Evolutionary conservation across 2,797 vertebrate genomes (phyloP).

Genomic region (Sus cebifrons): DNA sequence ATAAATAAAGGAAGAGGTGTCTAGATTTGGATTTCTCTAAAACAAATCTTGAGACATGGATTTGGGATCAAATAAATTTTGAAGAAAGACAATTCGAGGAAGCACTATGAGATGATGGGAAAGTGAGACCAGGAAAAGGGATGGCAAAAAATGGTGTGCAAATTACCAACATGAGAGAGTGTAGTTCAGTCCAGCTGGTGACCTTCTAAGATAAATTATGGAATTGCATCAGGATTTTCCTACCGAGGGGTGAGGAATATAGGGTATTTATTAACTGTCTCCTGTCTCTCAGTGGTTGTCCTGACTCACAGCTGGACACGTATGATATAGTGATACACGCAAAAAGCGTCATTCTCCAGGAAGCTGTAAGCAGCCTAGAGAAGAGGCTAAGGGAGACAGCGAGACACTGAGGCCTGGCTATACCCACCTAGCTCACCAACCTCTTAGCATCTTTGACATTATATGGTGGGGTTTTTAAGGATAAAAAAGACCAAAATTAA

Average conservation of each 20-base stretch:
- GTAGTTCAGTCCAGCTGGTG: too few relatives aligned
- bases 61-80: neutral
- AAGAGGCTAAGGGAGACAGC: neutral
- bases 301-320: neutral
- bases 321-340: fast-evolving
- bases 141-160: fast-evolving
- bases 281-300: neutral
- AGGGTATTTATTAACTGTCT: neutral
- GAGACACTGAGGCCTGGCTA: fast-evolving
- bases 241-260: neutral
- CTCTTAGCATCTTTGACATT: neutral
- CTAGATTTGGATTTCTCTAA: neutral
- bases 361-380: neutral
- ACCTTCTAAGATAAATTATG: neutral
- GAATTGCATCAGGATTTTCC: neutral
- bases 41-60: neutral
- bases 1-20: too few relatives aligned
- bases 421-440: too few relatives aligned
- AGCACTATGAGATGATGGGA: fast-evolving
- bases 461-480: neutral
- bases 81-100: neutral
- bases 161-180: neutral
- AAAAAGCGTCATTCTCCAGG: neutral
- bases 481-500: neutral
- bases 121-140: fast-evolving